Conservation (phyloP, 2,113 vertebrate species). For the Falcunculus frontatus region DNA sequence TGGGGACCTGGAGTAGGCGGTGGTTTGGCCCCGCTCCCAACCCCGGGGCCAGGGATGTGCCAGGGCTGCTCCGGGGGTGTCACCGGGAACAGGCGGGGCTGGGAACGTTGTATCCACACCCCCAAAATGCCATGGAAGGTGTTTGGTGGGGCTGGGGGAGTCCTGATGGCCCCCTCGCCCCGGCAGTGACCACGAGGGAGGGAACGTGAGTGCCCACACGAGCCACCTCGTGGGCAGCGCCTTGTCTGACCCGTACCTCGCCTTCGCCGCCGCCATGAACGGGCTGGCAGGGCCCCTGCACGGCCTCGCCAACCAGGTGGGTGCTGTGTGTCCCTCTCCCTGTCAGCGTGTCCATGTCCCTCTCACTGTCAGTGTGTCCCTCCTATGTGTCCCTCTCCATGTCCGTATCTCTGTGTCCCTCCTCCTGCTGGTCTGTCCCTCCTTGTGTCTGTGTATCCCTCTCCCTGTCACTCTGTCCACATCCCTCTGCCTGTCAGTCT, state of each 20-base stretch:
- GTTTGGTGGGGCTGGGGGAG: background rate
- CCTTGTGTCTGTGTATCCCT: too few species aligned
- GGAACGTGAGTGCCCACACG: constrained; percentile 95
- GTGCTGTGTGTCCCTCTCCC: rapidly evolving
- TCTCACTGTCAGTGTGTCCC: background rate
- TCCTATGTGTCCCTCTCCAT: background rate
- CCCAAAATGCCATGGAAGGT: rapidly evolving
- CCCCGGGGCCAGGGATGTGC: rapidly evolving
- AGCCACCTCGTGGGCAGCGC: constrained; percentile 93
- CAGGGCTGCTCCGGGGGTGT: rapidly evolving
- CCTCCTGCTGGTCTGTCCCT: too few species aligned
- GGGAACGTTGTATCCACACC: rapidly evolving
- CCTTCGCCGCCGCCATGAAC: constrained; percentile 94
- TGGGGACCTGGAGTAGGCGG: rapidly evolving
- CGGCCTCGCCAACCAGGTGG: constrained; percentile 95
- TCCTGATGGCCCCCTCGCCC: rapidly evolving
- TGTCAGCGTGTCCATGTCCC: too few species aligned
- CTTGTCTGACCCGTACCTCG: constrained; percentile 91
- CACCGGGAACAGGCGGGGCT: background rate
- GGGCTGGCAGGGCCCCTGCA: constrained; percentile 93
- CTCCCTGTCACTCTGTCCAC: rapidly evolving
- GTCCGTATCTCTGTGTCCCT: too few species aligned
- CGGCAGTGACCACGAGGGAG: constrained; percentile 91
- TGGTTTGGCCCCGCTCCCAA: background rate
- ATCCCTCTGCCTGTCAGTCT: background rate